Evolutionary conservation across 2,113 vertebrate species (phyloP).

Genomic region (Dolichallabes microphthalmus): DNA sequence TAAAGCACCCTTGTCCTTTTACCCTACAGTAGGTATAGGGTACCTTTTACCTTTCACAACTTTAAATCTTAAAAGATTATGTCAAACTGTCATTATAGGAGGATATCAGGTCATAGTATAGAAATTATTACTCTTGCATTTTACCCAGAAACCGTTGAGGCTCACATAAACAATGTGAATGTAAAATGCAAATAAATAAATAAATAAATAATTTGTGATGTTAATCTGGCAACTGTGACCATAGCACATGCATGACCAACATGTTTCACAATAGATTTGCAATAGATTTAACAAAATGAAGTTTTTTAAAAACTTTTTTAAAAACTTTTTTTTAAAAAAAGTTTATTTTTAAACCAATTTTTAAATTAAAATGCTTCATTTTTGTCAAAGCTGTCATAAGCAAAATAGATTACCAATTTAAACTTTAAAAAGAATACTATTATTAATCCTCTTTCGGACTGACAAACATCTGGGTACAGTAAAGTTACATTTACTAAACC

Average conservation of each 20-base stretch:
- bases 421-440: not conserved
- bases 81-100: not conserved
- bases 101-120: not conserved
- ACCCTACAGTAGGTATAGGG: too few relatives aligned
- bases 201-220: not conserved
- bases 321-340: too few relatives aligned
- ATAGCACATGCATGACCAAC: not conserved
- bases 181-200: not conserved
- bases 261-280: not conserved
- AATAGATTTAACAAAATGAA: not conserved
- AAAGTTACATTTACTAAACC: not conserved
- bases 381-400: not conserved
- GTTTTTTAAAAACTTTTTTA: too few relatives aligned
- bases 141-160: not conserved
- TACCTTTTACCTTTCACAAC: too few relatives aligned
- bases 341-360: not conserved
- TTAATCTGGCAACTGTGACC: not conserved
- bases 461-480: not conserved
- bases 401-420: not conserved
- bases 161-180: not conserved
- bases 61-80: not conserved
- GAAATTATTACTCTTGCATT: not conserved
- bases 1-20: not conserved
- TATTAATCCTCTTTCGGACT: not conserved
- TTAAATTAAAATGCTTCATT: too few relatives aligned